Conservation (phyloP, 1,140 invertebrate genomes). For the Dendroctonus ponderosae region DNA sequence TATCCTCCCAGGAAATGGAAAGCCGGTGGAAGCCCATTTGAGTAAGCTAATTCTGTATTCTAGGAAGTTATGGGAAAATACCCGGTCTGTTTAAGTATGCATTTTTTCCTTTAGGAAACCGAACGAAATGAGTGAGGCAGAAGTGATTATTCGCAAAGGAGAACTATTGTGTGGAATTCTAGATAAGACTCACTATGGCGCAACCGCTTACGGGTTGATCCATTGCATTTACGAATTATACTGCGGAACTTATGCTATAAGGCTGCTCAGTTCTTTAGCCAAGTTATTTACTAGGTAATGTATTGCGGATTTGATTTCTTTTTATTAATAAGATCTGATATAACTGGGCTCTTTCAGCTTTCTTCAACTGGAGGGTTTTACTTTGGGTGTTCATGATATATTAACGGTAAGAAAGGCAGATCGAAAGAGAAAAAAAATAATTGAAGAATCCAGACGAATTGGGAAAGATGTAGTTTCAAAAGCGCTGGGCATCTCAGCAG, state of each 20-base stretch:
- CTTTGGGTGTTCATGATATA: conserved; percentile 94
- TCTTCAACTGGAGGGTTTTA: conserved; percentile 89
- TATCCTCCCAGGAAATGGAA: conserved; percentile 57
- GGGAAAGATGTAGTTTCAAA: conserved; percentile 63
- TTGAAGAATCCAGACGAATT: conserved; percentile 63
- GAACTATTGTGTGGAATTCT: conserved; percentile 91
- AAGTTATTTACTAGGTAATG: conserved; percentile 79
- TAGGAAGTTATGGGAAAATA: too few species aligned
- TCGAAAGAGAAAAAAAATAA: conserved; percentile 67
- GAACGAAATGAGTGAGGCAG: conserved; percentile 80
- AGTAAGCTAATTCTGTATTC: conserved; percentile 7
- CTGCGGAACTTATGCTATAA: conserved; percentile 78
- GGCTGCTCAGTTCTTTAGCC: conserved; percentile 84
- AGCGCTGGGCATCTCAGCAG: conserved; percentile 68
- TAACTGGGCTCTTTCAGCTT: conserved; percentile 51
- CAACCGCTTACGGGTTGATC: conserved; percentile 89
- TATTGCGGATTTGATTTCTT: neutral
- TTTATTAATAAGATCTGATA: neutral
- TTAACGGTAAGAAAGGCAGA: conserved; percentile 74
- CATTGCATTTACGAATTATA: conserved; percentile 95
- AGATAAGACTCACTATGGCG: conserved; percentile 96
- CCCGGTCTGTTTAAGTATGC: neutral
- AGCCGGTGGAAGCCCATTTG: conserved; percentile 60
- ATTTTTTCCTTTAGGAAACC: conserved; percentile 44
- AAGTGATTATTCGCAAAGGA: conserved; percentile 87